Evolutionary conservation across 2,113 vertebrate genomes (phyloP).

Genomic region (Eurypyga helias): DNA sequence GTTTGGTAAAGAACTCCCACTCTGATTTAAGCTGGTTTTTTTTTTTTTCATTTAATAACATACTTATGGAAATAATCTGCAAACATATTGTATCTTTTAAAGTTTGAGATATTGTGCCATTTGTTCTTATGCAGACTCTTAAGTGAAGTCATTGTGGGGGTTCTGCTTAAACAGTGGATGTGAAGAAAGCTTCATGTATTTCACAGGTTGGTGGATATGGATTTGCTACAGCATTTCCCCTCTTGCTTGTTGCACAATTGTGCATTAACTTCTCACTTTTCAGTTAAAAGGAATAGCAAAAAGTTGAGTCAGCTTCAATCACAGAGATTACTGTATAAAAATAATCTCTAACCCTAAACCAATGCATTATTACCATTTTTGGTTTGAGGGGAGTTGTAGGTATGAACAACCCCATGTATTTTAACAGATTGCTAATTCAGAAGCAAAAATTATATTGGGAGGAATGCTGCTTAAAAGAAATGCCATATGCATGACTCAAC

Average conservation of each 20-base stretch:
- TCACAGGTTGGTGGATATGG: not conserved
- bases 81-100: conserved; percentile 59
- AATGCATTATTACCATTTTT: not conserved
- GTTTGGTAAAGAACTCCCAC: conserved; percentile 41
- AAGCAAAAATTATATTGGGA: not conserved
- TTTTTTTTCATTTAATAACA: not conserved
- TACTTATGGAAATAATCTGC: conserved; percentile 65
- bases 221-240: not conserved
- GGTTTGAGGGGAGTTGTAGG: not conserved
- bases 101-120: conserved; percentile 30
- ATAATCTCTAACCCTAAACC: not conserved
- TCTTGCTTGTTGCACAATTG: not conserved
- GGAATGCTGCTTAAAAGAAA: not conserved
- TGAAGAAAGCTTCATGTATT: conserved; percentile 37
- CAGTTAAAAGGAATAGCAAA: not conserved
- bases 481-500: not conserved
- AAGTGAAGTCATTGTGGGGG: conserved; percentile 41
- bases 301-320: not conserved
- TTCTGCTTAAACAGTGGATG: conserved; percentile 31
- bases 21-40: conserved; percentile 43
- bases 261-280: conserved; percentile 9
- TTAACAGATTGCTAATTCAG: not conserved
- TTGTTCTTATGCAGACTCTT: conserved; percentile 20
- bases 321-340: not conserved
- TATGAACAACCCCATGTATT: not conserved